A percentile compares a stretch with the other conserved stretches of the same genome.
These are phyloP conservation scores for Butastur rufipennis DNA, from an alignment of 2,113 vertebrate species.

Conservation along the genomic window DNA sequence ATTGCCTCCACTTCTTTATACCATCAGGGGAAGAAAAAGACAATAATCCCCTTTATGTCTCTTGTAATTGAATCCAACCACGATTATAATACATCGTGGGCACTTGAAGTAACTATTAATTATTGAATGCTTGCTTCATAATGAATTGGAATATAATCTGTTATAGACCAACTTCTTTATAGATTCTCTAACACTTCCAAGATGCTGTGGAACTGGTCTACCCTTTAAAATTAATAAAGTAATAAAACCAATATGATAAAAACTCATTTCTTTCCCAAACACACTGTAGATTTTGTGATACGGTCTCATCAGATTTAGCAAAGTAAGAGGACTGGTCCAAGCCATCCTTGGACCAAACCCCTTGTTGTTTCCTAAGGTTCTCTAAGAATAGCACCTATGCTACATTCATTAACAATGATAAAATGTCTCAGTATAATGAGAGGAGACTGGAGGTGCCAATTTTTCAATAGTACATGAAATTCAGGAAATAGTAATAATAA, in stretches of 20 bases:
- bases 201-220: not conserved
- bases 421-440: not conserved
- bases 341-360: not conserved
- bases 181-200: not conserved
- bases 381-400: not conserved
- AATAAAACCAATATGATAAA: not conserved
- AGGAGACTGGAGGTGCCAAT: not conserved
- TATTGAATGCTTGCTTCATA: constrained; percentile 47
- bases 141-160: constrained; percentile 55
- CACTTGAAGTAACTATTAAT: constrained; percentile 67
- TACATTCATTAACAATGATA: constrained; percentile 8
- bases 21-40: constrained; percentile 50
- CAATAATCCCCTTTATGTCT: constrained; percentile 54
- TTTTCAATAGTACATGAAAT: not conserved
- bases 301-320: not conserved
- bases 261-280: not conserved
- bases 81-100: constrained; percentile 61
- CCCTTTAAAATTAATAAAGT: not conserved
- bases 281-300: not conserved
- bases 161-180: not conserved
- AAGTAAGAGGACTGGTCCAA: not conserved
- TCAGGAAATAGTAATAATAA: not conserved
- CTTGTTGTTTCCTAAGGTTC: not conserved
- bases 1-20: constrained; percentile 5
- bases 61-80: constrained; percentile 64